Conservation (phyloP, 1,140 invertebrate species). For the Hyles vespertilio region DNA sequence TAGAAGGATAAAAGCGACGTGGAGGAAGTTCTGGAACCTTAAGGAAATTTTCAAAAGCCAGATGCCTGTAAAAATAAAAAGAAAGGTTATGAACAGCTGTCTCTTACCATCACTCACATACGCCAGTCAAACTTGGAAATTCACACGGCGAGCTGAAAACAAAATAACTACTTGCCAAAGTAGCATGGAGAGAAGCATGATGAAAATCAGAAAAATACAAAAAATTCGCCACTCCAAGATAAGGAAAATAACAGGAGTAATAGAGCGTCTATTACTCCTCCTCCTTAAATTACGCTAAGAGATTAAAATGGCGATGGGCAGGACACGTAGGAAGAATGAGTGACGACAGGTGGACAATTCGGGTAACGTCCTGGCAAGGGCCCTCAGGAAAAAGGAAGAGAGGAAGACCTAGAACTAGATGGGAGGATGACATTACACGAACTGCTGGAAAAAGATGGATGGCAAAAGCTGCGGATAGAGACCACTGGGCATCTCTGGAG, state of each 20-base stretch:
- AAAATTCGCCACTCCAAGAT: conserved; percentile 14
- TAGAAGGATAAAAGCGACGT: conserved; percentile 25
- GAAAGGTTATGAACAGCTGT: conserved; percentile 22
- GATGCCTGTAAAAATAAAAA: conserved; percentile 24
- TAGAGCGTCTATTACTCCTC: too few relatives aligned
- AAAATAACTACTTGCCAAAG: too few relatives aligned
- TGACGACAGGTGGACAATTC: conserved; percentile 16
- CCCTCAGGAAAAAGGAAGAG: too few relatives aligned
- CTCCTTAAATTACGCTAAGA: background rate
- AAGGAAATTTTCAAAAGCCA: conserved; percentile 29
- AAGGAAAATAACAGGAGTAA: conserved; percentile 22
- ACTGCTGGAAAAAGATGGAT: too few relatives aligned
- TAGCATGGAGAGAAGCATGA: too few relatives aligned
- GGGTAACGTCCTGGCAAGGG: conserved; percentile 15
- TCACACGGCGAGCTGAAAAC: too few relatives aligned
- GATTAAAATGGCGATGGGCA: conserved; percentile 23
- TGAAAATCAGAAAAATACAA: conserved; percentile 19
- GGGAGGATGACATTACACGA: too few relatives aligned
- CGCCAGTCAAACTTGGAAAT: too few relatives aligned
- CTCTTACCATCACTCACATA: too few relatives aligned
- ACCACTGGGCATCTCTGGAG: too few relatives aligned
- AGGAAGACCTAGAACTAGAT: too few relatives aligned
- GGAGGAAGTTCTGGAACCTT: conserved; percentile 30
- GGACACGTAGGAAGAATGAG: conserved; percentile 22
- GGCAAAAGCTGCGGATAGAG: too few relatives aligned